Evolutionary conservation across 2,888 invertebrate genomes (phyloP).

Genomic region (Nysson spinosus): DNA sequence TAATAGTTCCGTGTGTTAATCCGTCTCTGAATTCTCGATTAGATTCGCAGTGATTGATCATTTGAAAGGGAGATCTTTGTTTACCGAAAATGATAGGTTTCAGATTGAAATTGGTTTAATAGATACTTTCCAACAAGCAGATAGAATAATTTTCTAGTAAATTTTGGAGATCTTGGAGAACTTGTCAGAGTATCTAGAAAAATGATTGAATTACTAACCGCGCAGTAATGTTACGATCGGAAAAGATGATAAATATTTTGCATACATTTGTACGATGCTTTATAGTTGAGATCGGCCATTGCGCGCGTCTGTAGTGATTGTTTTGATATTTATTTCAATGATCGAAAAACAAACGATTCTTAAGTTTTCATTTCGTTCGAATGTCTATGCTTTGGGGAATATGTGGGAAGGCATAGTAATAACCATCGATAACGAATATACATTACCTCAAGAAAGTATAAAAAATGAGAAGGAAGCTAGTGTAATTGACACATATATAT

Average conservation of each 20-base stretch:
- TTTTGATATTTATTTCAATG: conserved; percentile 39
- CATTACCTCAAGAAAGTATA: conserved; percentile 56
- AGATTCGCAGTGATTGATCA: too few relatives aligned
- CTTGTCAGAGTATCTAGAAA: too few relatives aligned
- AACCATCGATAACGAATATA: conserved; percentile 40
- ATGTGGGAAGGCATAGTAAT: conserved; percentile 6
- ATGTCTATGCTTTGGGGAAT: conserved; percentile 3
- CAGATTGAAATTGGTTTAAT: too few relatives aligned
- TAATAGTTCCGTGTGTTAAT: too few relatives aligned
- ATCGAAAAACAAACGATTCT: conserved; percentile 6
- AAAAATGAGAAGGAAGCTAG: conserved; percentile 36
- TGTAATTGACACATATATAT: conserved; percentile 42
- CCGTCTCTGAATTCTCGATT: too few relatives aligned
- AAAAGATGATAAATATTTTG: conserved; percentile 40
- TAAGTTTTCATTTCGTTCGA: conserved; percentile 7
- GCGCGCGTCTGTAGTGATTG: conserved; percentile 18
- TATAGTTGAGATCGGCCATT: conserved; percentile 10
- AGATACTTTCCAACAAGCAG: too few relatives aligned
- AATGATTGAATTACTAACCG: too few relatives aligned
- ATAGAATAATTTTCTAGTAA: too few relatives aligned
- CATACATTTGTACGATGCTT: conserved; percentile 24
- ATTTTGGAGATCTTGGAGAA: too few relatives aligned
- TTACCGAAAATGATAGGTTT: too few relatives aligned
- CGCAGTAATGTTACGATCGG: too few relatives aligned
- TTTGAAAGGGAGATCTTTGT: too few relatives aligned